phyloP scores from a whole-genome alignment of 1,140 invertebrate genomes.

The fruit fly (Drosophila melanogaster) region DNA sequence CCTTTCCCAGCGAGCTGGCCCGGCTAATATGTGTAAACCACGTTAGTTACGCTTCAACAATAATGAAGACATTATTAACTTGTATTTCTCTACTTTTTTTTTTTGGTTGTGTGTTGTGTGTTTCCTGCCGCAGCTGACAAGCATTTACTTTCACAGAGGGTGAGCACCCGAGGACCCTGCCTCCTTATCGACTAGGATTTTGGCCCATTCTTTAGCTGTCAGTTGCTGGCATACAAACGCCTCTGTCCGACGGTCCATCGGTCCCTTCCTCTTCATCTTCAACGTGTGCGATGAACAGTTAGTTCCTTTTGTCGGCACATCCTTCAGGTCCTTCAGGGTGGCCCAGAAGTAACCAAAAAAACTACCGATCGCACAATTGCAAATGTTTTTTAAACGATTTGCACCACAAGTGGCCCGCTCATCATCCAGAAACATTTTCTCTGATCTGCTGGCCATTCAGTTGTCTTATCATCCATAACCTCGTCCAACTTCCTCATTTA shows the following conservation, averaged over 20 bases:
- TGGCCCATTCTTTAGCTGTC: slow-evolving; percentile 76
- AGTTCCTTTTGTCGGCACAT: slow-evolving; percentile 80
- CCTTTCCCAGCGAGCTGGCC: slow-evolving; percentile 49
- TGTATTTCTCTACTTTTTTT: slow-evolving; percentile 53
- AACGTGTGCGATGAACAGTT: slow-evolving; percentile 80
- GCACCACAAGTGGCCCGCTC: slow-evolving; percentile 66
- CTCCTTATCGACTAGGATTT: slow-evolving; percentile 64
- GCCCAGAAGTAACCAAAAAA: slow-evolving; percentile 26
- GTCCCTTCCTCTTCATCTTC: slow-evolving; percentile 62
- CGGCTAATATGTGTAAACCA: slow-evolving; percentile 84
- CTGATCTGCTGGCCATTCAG: slow-evolving; percentile 22
- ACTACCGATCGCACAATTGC: slow-evolving; percentile 47
- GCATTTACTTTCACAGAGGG: slow-evolving; percentile 72
- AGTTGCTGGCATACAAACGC: slow-evolving; percentile 64
- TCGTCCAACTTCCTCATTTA: slow-evolving; percentile 41
- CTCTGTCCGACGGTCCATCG: slow-evolving; percentile 55
- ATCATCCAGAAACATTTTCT: slow-evolving; percentile 22
- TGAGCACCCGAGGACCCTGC: slow-evolving; percentile 14
- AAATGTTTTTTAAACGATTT: slow-evolving; percentile 72
- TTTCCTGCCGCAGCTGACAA: slow-evolving; percentile 80
- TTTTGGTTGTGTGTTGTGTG: slow-evolving; percentile 45
- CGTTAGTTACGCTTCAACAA: slow-evolving; percentile 83
- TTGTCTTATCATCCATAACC: slow-evolving; percentile 67
- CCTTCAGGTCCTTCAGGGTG: slow-evolving; percentile 66
- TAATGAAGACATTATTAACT: slow-evolving; percentile 84